A percentile compares a stretch with the other conserved stretches of the same genome.
These are phyloP conservation scores for Philypnodon macrostomus DNA, from an alignment of 2,797 vertebrate species.

Conservation along the genomic window DNA sequence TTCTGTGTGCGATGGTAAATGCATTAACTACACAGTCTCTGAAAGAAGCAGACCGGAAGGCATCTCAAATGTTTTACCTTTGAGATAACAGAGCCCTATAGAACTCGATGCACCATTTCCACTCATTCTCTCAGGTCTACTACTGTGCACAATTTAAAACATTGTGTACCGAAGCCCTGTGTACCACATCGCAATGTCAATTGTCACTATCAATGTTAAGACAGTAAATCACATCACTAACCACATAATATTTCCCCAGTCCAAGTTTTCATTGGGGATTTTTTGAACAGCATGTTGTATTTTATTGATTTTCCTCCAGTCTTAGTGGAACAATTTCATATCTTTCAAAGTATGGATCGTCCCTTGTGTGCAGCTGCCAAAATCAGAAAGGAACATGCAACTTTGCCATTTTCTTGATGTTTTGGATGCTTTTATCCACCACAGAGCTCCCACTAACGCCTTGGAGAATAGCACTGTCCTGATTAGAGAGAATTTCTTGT, in stretches of 20 bases:
- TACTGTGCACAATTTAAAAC: slow-evolving; percentile 3
- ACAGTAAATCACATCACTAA: slow-evolving; percentile 26
- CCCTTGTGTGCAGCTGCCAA: slow-evolving; percentile 10
- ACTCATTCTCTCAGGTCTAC: slow-evolving; percentile 8
- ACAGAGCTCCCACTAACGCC: no score
- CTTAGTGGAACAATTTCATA: slow-evolving; percentile 19
- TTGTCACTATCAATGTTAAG: no score
- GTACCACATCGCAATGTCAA: no score
- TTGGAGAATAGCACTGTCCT: no score
- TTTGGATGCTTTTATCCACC: no score
- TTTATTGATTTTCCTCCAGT: slow-evolving; percentile 22
- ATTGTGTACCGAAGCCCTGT: no score
- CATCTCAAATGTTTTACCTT: slow-evolving; percentile 25
- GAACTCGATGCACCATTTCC: slow-evolving; percentile 32
- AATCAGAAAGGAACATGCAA: no score
- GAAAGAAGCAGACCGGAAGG: slow-evolving; percentile 32
- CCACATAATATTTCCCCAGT: slow-evolving; percentile 30
- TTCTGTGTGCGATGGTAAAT: slow-evolving; percentile 50
- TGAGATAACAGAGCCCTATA: slow-evolving; percentile 20
- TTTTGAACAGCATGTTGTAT: slow-evolving; percentile 29
- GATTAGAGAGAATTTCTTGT: no score
- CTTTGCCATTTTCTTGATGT: no score
- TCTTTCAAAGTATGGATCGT: slow-evolving; percentile 13
- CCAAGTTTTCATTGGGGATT: slow-evolving; percentile 14
- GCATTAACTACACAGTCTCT: slow-evolving; percentile 54